These are phyloP conservation scores for Apostichopus californicus DNA, from an alignment of 35 echinoderm and acorn worm genomes.

Conservation along the genomic window DNA sequence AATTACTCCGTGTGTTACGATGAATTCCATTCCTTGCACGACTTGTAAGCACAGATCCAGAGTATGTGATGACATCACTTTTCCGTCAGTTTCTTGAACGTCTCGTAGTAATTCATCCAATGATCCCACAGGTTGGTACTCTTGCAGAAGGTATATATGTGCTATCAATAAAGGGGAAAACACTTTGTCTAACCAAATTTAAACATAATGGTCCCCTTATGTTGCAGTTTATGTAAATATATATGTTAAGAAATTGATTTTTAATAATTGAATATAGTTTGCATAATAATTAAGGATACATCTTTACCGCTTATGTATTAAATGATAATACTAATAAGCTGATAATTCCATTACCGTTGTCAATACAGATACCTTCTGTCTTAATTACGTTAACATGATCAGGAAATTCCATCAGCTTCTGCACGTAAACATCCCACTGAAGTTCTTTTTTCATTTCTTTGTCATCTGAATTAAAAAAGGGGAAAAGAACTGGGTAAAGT, in stretches of 20 bases:
- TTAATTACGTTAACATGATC: not conserved
- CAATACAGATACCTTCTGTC: conserved; percentile 8
- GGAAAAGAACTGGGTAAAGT: not conserved
- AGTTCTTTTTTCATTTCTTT: not conserved
- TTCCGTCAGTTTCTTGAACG: not conserved
- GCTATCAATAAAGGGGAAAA: not conserved
- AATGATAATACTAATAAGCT: not conserved
- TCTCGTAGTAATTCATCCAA: not conserved
- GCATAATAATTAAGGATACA: too few relatives aligned
- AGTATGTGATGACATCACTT: not conserved
- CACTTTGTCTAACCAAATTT: not conserved
- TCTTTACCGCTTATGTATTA: too few relatives aligned
- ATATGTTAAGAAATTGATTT: not conserved
- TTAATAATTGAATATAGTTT: not conserved
- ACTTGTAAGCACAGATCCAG: not conserved
- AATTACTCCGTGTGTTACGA: not conserved
- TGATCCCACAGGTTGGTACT: not conserved
- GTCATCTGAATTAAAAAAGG: not conserved
- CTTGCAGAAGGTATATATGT: conserved; percentile 3
- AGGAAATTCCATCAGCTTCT: conserved; percentile 30
- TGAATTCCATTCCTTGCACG: conserved; percentile 15
- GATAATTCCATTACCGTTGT: not conserved
- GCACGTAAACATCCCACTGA: conserved; percentile 29
- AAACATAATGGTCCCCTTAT: not conserved
- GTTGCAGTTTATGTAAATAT: not conserved